phyloP scores from a whole-genome alignment of 2,113 vertebrate species.

The Neodontobutis hainanensis region DNA sequence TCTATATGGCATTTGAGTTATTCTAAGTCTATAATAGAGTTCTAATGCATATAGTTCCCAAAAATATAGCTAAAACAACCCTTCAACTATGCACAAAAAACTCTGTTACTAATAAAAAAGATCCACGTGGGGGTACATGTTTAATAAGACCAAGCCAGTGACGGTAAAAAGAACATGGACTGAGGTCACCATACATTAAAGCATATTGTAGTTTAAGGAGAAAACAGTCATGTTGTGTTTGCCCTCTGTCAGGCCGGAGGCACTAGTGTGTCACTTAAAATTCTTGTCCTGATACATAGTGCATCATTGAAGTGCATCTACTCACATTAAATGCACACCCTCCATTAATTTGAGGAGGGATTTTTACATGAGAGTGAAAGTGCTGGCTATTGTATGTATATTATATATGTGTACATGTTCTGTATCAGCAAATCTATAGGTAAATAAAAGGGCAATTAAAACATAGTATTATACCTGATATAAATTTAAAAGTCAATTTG shows the following conservation, averaged over 20 bases:
- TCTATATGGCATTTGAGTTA: too few relatives aligned
- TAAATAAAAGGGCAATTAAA: background rate
- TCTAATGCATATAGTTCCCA: too few relatives aligned
- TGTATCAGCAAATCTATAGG: background rate
- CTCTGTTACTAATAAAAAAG: background rate
- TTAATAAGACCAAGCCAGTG: background rate
- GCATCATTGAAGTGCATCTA: background rate
- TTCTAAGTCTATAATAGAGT: too few relatives aligned
- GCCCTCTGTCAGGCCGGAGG: background rate
- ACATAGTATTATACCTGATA: background rate
- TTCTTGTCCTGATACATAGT: background rate
- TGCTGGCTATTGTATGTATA: background rate
- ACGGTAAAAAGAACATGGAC: background rate
- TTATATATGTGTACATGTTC: background rate
- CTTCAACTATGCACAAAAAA: background rate
- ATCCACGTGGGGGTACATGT: background rate
- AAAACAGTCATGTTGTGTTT: constrained; percentile 1
- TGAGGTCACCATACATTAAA: background rate
- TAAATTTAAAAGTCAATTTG: background rate
- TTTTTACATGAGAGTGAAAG: background rate
- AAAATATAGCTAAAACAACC: too few relatives aligned
- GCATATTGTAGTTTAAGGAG: background rate
- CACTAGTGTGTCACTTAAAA: background rate
- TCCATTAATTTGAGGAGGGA: background rate
- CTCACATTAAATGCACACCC: background rate